These are phyloP conservation scores for Lasioglossum pauxillum DNA, from an alignment of 2,888 invertebrate genomes.

Conservation along the genomic window DNA sequence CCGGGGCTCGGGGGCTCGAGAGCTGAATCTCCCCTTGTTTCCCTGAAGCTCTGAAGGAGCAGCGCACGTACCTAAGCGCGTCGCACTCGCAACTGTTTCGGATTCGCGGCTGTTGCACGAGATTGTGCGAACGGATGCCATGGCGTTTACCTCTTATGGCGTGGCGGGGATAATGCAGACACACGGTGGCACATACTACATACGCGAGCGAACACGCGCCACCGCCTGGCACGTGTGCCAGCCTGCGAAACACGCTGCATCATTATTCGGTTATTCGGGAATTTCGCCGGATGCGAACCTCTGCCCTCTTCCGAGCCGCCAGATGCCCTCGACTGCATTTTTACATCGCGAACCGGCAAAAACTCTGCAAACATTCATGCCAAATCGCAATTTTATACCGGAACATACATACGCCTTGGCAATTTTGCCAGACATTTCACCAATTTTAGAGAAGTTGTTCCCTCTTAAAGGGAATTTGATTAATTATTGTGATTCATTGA, in stretches of 20 bases:
- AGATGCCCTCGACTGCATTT: not conserved
- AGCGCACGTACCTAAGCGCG: constrained; percentile 67
- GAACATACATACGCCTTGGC: not conserved
- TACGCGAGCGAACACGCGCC: constrained; percentile 34
- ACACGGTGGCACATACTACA: constrained; percentile 49
- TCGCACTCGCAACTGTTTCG: constrained; percentile 76
- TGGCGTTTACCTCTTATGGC: constrained; percentile 77
- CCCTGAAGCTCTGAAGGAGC: constrained; percentile 25
- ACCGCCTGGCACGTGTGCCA: constrained; percentile 46
- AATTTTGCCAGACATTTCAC: not conserved
- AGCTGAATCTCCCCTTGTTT: constrained; percentile 46
- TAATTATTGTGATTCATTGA: no score
- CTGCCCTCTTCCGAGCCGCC: not conserved
- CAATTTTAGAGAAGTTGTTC: no score
- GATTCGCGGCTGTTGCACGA: constrained; percentile 74
- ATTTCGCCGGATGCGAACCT: constrained; percentile 46
- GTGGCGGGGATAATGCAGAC: constrained; percentile 74
- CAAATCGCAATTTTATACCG: not conserved
- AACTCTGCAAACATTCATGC: not conserved
- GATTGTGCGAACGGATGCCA: constrained; percentile 76
- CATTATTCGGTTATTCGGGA: constrained; percentile 43
- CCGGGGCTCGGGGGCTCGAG: not conserved
- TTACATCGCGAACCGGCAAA: not conserved
- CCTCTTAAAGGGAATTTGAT: no score
- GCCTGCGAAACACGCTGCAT: not conserved